These are phyloP conservation scores for Zaprionus africanus DNA, from an alignment of 1,140 invertebrate species.

Conservation along the genomic window DNA sequence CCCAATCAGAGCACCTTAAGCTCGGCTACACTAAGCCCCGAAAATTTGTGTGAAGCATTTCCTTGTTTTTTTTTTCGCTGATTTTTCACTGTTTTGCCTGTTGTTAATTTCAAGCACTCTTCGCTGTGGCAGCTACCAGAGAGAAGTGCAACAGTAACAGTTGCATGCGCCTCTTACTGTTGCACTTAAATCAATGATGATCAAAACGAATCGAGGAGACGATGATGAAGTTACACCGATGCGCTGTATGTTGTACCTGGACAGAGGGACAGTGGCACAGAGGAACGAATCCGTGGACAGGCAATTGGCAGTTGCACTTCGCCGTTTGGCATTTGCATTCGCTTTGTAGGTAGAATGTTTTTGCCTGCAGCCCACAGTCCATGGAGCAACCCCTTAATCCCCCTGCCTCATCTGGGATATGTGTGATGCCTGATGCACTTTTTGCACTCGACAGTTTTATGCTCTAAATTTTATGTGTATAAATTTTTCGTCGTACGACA, in stretches of 20 bases:
- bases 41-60: constrained; percentile 16
- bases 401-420: background rate
- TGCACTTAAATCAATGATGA: constrained; percentile 72
- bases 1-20: background rate
- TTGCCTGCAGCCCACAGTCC: constrained; percentile 1
- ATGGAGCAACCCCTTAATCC: background rate
- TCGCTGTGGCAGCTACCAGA: constrained; percentile 45
- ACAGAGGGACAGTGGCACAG: background rate
- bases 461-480: constrained; percentile 81
- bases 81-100: constrained; percentile 15
- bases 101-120: constrained; percentile 62
- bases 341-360: constrained; percentile 52
- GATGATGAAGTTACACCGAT: constrained; percentile 34
- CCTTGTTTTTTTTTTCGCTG: constrained; percentile 21
- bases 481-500: constrained; percentile 60
- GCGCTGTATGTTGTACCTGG: constrained; percentile 9
- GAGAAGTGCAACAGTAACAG: constrained; percentile 71
- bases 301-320: constrained; percentile 55
- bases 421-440: constrained; percentile 23
- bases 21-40: background rate
- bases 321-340: constrained; percentile 80
- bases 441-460: constrained; percentile 70
- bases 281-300: background rate
- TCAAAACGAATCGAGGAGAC: constrained; percentile 40
- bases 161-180: constrained; percentile 53